phyloP scores from a whole-genome alignment of 1,140 invertebrate genomes.

The Pararge aegeria region DNA sequence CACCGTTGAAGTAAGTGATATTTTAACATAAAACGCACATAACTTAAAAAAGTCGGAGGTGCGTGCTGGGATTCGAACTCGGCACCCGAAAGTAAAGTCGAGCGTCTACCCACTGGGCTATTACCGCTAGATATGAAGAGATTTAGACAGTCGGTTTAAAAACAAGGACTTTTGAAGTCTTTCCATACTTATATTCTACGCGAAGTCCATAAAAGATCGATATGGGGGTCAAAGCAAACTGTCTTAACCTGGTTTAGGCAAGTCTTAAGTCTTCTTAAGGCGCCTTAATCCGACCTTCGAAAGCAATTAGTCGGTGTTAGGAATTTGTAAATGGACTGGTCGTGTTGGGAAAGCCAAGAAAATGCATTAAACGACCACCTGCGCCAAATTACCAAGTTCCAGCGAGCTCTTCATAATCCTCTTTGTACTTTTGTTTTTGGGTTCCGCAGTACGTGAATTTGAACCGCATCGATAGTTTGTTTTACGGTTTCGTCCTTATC shows the following conservation, averaged over 20 bases:
- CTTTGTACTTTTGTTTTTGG: constrained; percentile 1
- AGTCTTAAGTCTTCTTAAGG: constrained; percentile 54
- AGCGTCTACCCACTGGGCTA: no score
- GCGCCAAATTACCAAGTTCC: neutral
- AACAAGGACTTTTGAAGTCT: no score
- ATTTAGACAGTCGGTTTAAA: no score
- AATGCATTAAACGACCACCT: constrained; percentile 29
- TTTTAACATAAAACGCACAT: no score
- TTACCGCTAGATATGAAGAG: no score
- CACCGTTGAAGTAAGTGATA: no score
- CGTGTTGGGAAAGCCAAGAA: constrained; percentile 29
- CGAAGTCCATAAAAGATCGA: neutral
- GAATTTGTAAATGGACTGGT: constrained; percentile 47
- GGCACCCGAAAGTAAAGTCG: no score
- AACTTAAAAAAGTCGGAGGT: no score
- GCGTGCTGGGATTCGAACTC: no score
- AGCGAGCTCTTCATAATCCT: neutral
- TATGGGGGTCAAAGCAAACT: constrained; percentile 21
- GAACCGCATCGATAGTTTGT: no score
- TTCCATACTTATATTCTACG: neutral
- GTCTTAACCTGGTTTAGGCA: constrained; percentile 47
- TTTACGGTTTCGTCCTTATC: no score
- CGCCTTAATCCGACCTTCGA: constrained; percentile 47
- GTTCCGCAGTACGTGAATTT: no score
- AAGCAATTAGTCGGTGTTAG: constrained; percentile 47